Conservation (phyloP, 2,888 invertebrate species). For the Acleris sparsana region DNA sequence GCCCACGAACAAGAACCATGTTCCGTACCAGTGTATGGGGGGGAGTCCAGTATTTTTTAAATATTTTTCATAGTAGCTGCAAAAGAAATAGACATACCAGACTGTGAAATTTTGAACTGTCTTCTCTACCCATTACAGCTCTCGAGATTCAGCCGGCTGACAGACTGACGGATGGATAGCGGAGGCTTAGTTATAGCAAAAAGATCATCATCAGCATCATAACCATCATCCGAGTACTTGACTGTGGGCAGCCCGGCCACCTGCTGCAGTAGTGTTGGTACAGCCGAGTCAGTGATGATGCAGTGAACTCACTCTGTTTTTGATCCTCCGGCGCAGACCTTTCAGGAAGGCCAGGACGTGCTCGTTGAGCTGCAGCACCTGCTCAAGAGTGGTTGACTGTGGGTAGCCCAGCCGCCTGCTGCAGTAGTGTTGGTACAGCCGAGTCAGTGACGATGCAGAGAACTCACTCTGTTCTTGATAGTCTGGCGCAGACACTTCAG, state of each 20-base stretch:
- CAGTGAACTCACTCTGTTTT: constrained; percentile 64
- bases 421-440: constrained; percentile 41
- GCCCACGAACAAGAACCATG: too few relatives aligned
- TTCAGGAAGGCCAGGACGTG: constrained; percentile 70
- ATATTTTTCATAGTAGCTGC: too few relatives aligned
- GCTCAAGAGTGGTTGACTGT: constrained; percentile 71
- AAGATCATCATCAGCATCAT: too few relatives aligned
- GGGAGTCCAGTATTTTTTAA: too few relatives aligned
- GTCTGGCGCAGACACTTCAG: constrained; percentile 69
- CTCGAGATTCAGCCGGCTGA: too few relatives aligned
- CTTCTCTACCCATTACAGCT: too few relatives aligned
- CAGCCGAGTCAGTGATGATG: neutral
- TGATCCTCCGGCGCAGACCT: constrained; percentile 69
- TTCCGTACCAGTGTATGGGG: too few relatives aligned
- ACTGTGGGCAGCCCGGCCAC: too few relatives aligned
- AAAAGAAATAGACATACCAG: too few relatives aligned
- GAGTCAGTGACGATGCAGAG: neutral
- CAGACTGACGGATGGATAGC: too few relatives aligned
- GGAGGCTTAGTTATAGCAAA: too few relatives aligned
- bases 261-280: constrained; percentile 50
- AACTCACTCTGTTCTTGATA: constrained; percentile 72
- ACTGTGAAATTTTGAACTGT: too few relatives aligned
- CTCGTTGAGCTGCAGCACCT: constrained; percentile 58
- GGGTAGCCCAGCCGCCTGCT: constrained; percentile 72
- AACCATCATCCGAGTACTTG: constrained; percentile 49